Evolutionary conservation across 2,888 invertebrate species (phyloP).

Genomic region (Eristalinus aeneus): DNA sequence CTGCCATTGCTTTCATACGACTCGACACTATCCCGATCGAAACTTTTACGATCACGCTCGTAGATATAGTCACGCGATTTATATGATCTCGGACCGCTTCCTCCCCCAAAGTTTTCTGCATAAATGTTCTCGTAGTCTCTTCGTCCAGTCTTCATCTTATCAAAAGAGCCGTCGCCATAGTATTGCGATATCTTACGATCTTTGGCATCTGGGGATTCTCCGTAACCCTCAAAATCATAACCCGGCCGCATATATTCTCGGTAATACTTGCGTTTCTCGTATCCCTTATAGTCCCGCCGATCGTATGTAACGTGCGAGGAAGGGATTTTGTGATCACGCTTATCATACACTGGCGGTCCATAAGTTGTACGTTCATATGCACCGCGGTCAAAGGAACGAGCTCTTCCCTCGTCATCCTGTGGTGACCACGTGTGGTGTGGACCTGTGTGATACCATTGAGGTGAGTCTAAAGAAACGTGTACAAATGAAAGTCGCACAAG

Average conservation of each 20-base stretch:
- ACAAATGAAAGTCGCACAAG: background rate
- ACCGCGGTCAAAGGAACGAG: constrained; percentile 79
- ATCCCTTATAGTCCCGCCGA: constrained; percentile 74
- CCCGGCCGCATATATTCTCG: constrained; percentile 79
- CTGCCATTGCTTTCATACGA: constrained; percentile 79
- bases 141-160: constrained; percentile 70
- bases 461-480: constrained; percentile 74
- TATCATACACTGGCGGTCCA: constrained; percentile 80
- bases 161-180: constrained; percentile 72
- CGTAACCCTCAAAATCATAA: constrained; percentile 77
- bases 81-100: constrained; percentile 66
- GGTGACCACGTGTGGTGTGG: constrained; percentile 80
- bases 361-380: constrained; percentile 80
- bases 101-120: constrained; percentile 73
- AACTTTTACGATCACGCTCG: constrained; percentile 79
- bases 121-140: constrained; percentile 79
- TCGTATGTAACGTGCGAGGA: constrained; percentile 74
- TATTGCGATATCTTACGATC: constrained; percentile 72
- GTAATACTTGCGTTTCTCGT: constrained; percentile 79
- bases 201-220: constrained; percentile 73
- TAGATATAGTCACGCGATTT: constrained; percentile 78
- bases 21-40: constrained; percentile 80
- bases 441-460: constrained; percentile 79
- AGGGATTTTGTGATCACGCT: constrained; percentile 76
- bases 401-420: constrained; percentile 78